Evolutionary conservation across 2,888 invertebrate genomes (phyloP).

Genomic region (Xestia sexstrigata): DNA sequence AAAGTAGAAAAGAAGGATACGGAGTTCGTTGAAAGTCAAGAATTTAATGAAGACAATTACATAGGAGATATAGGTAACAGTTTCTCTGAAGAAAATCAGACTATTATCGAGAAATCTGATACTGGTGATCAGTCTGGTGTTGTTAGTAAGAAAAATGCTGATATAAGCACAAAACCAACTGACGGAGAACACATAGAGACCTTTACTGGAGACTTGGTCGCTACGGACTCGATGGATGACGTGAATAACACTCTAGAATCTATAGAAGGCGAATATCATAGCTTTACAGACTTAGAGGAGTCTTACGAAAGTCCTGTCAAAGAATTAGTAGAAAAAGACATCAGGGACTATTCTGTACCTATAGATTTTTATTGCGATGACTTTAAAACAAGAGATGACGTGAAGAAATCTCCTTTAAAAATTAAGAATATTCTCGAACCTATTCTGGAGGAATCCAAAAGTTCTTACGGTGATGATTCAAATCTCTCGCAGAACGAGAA

Average conservation of each 20-base stretch:
- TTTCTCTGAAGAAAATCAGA: conserved; percentile 80
- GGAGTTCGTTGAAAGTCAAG: conserved; percentile 86
- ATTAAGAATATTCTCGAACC: conserved; percentile 79
- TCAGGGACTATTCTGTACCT: conserved; percentile 87
- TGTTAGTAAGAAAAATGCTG: conserved; percentile 14
- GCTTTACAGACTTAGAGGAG: conserved; percentile 85
- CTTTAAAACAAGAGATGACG: conserved; percentile 74
- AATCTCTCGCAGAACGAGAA: conserved; percentile 69
- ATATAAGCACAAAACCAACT: conserved; percentile 33
- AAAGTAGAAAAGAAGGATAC: conserved; percentile 72
- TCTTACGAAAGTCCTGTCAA: conserved; percentile 87
- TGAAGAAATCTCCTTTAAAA: conserved; percentile 79
- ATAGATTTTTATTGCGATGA: conserved; percentile 86
- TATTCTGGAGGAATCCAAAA: conserved; percentile 88
- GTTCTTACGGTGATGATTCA: conserved; percentile 82
- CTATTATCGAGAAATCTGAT: conserved; percentile 75
- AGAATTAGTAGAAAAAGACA: conserved; percentile 86
- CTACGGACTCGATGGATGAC: conserved; percentile 65
- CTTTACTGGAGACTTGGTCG: conserved; percentile 70
- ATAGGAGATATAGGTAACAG: conserved; percentile 80
- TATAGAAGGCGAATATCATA: conserved; percentile 87
- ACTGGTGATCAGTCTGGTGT: conserved; percentile 36
- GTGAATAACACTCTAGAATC: conserved; percentile 73
- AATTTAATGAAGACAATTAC: conserved; percentile 87
- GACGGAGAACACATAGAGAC: conserved; percentile 37